Evolutionary conservation across 2,113 vertebrate genomes (phyloP), one percentile per base, ranked within the genome.

Genomic region (Nothoprocta pentlandii): DNA sequence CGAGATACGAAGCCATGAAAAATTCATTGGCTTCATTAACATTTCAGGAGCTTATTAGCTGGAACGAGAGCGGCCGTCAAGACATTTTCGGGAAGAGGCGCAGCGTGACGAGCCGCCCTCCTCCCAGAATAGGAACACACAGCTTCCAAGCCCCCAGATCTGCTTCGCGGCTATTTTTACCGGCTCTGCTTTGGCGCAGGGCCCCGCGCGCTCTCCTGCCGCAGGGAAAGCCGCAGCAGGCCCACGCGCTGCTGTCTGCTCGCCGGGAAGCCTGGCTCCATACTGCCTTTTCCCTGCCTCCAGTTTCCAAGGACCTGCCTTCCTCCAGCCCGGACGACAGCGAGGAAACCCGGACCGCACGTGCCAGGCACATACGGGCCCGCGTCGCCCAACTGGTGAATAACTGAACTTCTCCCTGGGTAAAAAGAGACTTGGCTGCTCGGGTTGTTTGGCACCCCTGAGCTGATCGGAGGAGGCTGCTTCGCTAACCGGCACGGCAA

Each of bases 11-110:
- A 92, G 81, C 75, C 84, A 97, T 96, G 89, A 95, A 96, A 96
- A 97, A 96, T 97, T 95, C 64, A 96, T 94, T 93, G 68, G 58
- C 85, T 85, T 95, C 96, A 95, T 96, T 96, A 97, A 94, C 96
- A 95, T 96, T 97, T 96, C 84, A 97, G 88, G 80, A 84, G 62
- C 39, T 95, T 95, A 95, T 95, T 90, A 95, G 66, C 92, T 81
- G 69, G 51, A 97, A 94, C n/a, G 4, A 92, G 96, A 95, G 90
- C 78, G 76, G 86, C 90, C 91, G 82, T 88, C 90, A 92, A 83
- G 88, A 90, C 94, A 95, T 95, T 95, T 92, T 95, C 93, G 92
- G 69, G 76, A 34, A 85, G 42, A 94, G 73, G 80, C 92, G 79
- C 34, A 70, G 88, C 68, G 21, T 93, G 96, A 94, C 75, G 58